Conservation (phyloP, 2,113 vertebrate species). For the Sebastes fasciatus region DNA sequence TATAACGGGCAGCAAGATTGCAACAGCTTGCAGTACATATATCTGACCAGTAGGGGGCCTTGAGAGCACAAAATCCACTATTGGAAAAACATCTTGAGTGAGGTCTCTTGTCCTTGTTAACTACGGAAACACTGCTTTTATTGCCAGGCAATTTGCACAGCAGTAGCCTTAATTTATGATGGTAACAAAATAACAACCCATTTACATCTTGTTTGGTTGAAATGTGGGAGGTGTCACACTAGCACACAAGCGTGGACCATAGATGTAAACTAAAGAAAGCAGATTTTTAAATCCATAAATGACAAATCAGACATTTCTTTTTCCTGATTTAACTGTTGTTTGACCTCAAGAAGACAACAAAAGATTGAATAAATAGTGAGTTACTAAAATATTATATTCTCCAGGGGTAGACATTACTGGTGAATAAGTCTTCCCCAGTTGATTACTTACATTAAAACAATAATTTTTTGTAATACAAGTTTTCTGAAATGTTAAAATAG, state of each 20-base stretch:
- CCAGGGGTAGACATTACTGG: too few species aligned
- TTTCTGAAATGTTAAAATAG: too few species aligned
- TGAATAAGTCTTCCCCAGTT: too few species aligned
- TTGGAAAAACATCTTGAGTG: background rate
- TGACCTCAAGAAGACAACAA: background rate
- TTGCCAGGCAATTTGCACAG: background rate
- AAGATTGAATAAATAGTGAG: background rate
- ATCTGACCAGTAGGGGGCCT: slow-evolving; percentile 24
- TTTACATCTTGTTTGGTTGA: background rate
- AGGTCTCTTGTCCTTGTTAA: background rate
- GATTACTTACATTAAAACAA: too few species aligned
- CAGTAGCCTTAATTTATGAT: background rate
- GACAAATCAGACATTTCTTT: background rate
- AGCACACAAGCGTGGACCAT: background rate
- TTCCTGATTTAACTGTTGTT: background rate
- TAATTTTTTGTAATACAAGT: too few species aligned
- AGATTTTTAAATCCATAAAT: background rate
- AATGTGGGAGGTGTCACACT: background rate
- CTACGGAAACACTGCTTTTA: background rate
- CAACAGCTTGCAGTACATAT: background rate
- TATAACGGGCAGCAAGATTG: background rate
- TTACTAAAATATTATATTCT: background rate
- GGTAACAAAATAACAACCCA: background rate
- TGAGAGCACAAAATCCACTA: background rate
- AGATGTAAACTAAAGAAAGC: background rate